Evolutionary conservation across 2,888 invertebrate genomes (phyloP).

Genomic region (Hirtodrosophila alboralis): DNA sequence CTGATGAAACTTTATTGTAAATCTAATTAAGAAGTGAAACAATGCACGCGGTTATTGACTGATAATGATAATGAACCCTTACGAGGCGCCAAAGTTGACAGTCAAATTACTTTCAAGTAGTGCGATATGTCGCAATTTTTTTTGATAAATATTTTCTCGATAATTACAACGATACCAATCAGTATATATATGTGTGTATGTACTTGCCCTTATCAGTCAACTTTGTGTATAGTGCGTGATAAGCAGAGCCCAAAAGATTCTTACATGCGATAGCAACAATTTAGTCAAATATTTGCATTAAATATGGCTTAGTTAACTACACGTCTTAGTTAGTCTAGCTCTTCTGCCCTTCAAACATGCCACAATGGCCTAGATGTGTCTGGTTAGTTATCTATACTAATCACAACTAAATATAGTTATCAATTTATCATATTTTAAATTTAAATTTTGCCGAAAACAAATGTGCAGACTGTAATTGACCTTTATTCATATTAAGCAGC

Average conservation of each 20-base stretch:
- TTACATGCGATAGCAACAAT: slow-evolving; percentile 13
- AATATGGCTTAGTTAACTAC: slow-evolving; percentile 27
- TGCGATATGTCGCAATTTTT: slow-evolving; percentile 31
- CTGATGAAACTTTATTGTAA: slow-evolving; percentile 11
- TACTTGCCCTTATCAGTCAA: slow-evolving; percentile 45
- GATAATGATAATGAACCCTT: slow-evolving; percentile 26
- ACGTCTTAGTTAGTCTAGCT: slow-evolving; percentile 22
- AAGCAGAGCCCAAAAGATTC: slow-evolving; percentile 28
- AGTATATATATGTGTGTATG: no score
- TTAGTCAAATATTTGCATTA: slow-evolving; percentile 54
- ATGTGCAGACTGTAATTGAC: slow-evolving; percentile 17
- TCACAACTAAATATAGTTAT: slow-evolving; percentile 3
- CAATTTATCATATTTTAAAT: no score
- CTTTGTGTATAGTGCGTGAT: slow-evolving; percentile 27
- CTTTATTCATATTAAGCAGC: slow-evolving; percentile 38
- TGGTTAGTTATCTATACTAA: slow-evolving; percentile 20
- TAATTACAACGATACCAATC: slow-evolving; percentile 37
- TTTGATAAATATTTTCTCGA: slow-evolving; percentile 36
- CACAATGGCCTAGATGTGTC: slow-evolving; percentile 47
- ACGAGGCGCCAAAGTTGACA: slow-evolving; percentile 39
- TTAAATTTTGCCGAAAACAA: no score
- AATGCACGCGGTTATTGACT: slow-evolving; percentile 26
- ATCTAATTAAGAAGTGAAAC: slow-evolving; percentile 14
- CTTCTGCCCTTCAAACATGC: slow-evolving; percentile 41
- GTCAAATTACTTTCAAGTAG: slow-evolving; percentile 47